Percentiles rank a stretch among this genome's conserved stretches.
phyloP scores from a whole-genome alignment of 2,888 invertebrate species.

The Pyrgus malvae region DNA sequence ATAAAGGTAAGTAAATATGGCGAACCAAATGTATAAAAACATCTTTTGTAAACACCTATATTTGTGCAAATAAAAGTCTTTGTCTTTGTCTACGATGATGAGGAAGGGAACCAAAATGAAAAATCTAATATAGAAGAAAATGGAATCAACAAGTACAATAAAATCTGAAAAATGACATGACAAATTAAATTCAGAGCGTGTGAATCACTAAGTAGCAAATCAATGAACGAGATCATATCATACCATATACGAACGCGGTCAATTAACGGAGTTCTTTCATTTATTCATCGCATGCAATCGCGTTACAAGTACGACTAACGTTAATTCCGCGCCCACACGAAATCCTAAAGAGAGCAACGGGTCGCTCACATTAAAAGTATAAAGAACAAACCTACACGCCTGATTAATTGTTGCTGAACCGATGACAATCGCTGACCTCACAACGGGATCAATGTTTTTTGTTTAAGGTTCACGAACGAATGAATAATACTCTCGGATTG shows the following conservation, averaged over 20 bases:
- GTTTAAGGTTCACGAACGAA: conserved; percentile 3
- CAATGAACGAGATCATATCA: conserved; percentile 30
- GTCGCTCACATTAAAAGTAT: conserved; percentile 20
- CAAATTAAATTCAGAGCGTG: background rate
- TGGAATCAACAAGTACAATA: background rate
- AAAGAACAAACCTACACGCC: conserved; percentile 21
- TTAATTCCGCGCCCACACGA: conserved; percentile 20
- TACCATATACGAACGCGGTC: conserved; percentile 37
- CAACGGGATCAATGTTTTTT: conserved; percentile 25
- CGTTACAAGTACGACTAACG: conserved; percentile 21
- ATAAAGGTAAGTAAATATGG: too few species aligned
- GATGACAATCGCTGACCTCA: conserved; percentile 22
- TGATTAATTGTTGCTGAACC: conserved; percentile 19
- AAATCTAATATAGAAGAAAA: background rate
- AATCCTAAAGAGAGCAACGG: conserved; percentile 19
- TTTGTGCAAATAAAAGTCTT: too few species aligned
- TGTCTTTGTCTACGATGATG: too few species aligned
- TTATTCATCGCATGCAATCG: conserved; percentile 19
- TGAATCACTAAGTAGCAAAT: conserved; percentile 3
- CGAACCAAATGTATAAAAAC: too few species aligned
- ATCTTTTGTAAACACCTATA: too few species aligned
- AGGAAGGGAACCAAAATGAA: background rate
- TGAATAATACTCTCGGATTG: conserved; percentile 13
- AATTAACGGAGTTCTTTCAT: conserved; percentile 53
- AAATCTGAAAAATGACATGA: background rate